Conservation (phyloP, 2,797 vertebrate species). For the Anas georgica region DNA sequence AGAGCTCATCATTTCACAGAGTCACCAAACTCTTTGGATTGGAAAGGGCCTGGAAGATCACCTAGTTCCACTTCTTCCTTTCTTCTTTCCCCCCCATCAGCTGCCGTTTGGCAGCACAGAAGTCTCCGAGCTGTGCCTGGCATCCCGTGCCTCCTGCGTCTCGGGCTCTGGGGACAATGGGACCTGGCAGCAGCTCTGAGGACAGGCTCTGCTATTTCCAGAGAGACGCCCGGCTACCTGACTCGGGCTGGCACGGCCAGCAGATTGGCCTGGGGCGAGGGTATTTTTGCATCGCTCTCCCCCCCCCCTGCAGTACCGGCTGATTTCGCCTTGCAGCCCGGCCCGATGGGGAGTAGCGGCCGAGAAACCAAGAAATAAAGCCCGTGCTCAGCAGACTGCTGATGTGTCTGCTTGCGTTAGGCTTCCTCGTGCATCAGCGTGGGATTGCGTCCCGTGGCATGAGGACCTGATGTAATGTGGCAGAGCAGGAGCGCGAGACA, state of each 20-base stretch:
- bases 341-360: neutral
- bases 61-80: neutral
- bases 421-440: neutral
- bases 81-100: neutral
- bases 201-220: neutral
- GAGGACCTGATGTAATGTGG: conserved; percentile 6
- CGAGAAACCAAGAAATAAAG: neutral
- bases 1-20: neutral
- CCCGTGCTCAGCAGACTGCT: neutral
- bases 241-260: neutral
- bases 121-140: neutral
- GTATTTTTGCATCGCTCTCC: neutral
- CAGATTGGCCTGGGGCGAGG: accelerated
- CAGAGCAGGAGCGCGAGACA: neutral
- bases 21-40: neutral
- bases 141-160: neutral
- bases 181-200: neutral
- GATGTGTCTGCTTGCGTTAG: neutral
- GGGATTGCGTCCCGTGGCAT: neutral
- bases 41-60: neutral
- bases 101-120: neutral
- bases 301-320: accelerated
- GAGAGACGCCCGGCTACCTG: neutral
- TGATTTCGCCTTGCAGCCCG: neutral
- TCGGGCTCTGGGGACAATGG: neutral